Evolutionary conservation across 2,797 vertebrate species (phyloP), one percentile per base, ranked within the genome.

Genomic region (Adrianichthys oophorus): DNA sequence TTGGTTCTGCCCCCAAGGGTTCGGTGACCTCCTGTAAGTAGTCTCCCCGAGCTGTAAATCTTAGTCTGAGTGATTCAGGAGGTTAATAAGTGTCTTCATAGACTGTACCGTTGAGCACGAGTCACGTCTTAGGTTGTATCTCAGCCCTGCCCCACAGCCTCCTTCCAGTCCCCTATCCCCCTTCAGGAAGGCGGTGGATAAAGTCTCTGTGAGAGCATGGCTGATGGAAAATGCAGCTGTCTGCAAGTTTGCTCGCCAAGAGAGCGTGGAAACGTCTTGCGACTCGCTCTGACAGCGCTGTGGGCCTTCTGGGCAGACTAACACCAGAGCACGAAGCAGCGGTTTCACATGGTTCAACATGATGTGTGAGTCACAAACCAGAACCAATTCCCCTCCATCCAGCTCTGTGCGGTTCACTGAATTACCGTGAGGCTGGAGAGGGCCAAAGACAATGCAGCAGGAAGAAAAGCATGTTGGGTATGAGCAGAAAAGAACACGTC

Each of bases 221-320:
- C 89, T 93, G 89, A 93, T 92, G 92, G 92, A 92, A 95, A 94
- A 92, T 74, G 84, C 93, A 94, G 91, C 92, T 95, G 93, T 91
- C 91, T 91, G 93, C 90, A 91, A 92, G 87, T 92, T 92, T 92
- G 89, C 90, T 90, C 85, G 72, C 86, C 82, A 89, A 85, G 87
- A 91, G 89, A 78, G 74, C 62, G 63, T 79, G 70, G 75, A 81
- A 82, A 78, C 12, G 72, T 60, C 70, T 61, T 46, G 76, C 91
- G 85, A 83, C 91, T 89, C 70, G 87, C 83, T 86, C 76, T 58
- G 59, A 88, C 73, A 74, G 74, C 59, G 57, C 76, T 75, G 65
- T 51, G 1, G 75, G 74, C 76, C 74, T 76, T 45, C 68, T 85
- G 76, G 76, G 78, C 78, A 80, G 62, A 44, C 74, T 53, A 23